Base-by-base conservation (phyloP, 2,888 invertebrate genomes). In the Synanthedon myopaeformis region DNA sequence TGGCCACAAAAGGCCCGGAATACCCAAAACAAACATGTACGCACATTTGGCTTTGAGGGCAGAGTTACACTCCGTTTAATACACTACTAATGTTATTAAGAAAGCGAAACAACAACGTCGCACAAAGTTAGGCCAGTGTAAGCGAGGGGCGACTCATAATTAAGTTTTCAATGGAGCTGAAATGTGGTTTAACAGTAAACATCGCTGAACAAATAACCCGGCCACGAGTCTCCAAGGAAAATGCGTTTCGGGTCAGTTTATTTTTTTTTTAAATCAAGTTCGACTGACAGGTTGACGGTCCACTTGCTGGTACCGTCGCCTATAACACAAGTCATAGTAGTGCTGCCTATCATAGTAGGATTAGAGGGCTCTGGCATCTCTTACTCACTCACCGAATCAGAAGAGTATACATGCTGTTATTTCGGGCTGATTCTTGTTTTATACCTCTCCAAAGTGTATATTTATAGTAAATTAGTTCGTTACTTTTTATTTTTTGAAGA, bases 151-250 rank as follows among this genome's bases (percentile, higher is more conserved):
- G 61, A 53, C 42, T 52, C 17, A 67, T 80, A 81, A 80, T 79
- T 79, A 76, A 78, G 74, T 81, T 84, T 81, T 72, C 72, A 72
- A 74, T 72, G 69, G 64, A 71, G 70, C 70, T 68, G 71, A 76
- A 79, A 78, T 75, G 75, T 69, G 76, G 76, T 74, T 76, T 69
- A 62, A 67, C 62, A 62, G 70, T 67, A 75, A 77, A 77, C 72
- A 77, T 62, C 57, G 62, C 61, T 57, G 63, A 65, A 65, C 65
- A 64, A 71, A 67, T 68, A 69, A 61, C 65, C 55, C 55, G 56
- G 62, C 61, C 59, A 56, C 59, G 55, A 59, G 58, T 61, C 63
- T 58, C 61, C 23, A 35, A 51, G 62, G 61, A 58, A 56, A 59
- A 54, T 59, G 59, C 61, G 35, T 35, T 35, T 35, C 58, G 5